Conservation (phyloP, 2,888 invertebrate species). For the Andricus curvator region DNA sequence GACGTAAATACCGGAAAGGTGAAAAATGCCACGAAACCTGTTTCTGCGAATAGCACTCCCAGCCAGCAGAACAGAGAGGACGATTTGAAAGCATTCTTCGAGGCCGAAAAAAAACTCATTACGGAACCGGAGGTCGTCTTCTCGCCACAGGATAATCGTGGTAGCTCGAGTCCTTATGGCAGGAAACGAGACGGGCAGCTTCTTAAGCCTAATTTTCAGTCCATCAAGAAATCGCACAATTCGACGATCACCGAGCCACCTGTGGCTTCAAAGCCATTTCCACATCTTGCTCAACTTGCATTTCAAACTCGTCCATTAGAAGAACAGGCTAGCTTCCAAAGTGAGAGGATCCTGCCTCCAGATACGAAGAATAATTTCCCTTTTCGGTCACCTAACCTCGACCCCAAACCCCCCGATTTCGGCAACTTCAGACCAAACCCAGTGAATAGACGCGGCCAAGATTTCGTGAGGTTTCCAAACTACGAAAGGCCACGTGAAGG, state of each 20-base stretch:
- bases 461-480: constrained; percentile 63
- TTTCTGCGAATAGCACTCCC: constrained; percentile 42
- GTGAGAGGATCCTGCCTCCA: constrained; percentile 46
- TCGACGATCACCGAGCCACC: constrained; percentile 20
- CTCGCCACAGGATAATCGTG: constrained; percentile 47
- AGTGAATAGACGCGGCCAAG: constrained; percentile 44
- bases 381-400: constrained; percentile 1
- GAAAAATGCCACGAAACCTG: constrained; percentile 54
- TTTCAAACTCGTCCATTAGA: constrained; percentile 33
- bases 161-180: constrained; percentile 17
- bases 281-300: constrained; percentile 44
- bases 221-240: constrained; percentile 19
- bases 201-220: constrained; percentile 4
- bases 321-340: constrained; percentile 47
- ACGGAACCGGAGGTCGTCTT: constrained; percentile 60
- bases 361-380: constrained; percentile 32
- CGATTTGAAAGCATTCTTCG: constrained; percentile 47
- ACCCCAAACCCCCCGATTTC: not conserved
- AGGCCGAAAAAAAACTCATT: constrained; percentile 48
- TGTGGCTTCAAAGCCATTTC: constrained; percentile 29
- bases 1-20: constrained; percentile 61
- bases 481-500: constrained; percentile 53
- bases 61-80: constrained; percentile 42
- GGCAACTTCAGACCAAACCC: constrained; percentile 29
- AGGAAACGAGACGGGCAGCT: constrained; percentile 43